These are phyloP conservation scores for Aphidius ervi DNA, from an alignment of 1,140 invertebrate species.

Conservation along the genomic window DNA sequence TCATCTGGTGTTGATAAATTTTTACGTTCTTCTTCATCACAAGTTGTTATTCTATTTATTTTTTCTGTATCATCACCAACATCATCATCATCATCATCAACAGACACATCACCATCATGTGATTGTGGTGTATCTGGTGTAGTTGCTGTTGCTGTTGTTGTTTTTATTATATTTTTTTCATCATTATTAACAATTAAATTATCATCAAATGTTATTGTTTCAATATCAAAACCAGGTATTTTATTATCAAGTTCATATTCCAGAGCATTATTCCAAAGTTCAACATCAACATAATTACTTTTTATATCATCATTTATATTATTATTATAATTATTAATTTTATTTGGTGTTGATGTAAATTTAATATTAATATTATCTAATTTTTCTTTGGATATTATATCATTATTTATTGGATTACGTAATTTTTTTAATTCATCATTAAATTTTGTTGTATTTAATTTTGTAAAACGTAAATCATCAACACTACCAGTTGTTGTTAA, in stretches of 20 bases:
- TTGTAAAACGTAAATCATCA: conserved; percentile 53
- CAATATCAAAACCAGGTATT: conserved; percentile 34
- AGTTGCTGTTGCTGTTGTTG: conserved; percentile 15
- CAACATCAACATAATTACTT: conserved; percentile 34
- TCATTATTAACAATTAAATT: conserved; percentile 1
- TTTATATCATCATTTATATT: conserved; percentile 7
- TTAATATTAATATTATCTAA: background rate
- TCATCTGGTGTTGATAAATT: conserved; percentile 54
- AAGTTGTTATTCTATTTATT: conserved; percentile 26
- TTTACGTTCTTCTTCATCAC: conserved; percentile 51
- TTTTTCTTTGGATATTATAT: conserved; percentile 11
- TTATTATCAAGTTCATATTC: conserved; percentile 40
- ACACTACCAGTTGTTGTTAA: conserved; percentile 52
- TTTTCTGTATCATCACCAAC: conserved; percentile 34
- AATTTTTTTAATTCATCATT: conserved; percentile 56
- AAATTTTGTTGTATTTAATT: conserved; percentile 54
- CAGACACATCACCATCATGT: conserved; percentile 29
- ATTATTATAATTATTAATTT: no score
- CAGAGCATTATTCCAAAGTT: conserved; percentile 41
- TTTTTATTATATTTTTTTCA: conserved; percentile 20
- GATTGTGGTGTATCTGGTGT: conserved; percentile 35
- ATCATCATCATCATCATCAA: conserved; percentile 34
- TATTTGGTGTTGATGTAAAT: conserved; percentile 22
- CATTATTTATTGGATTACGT: conserved; percentile 38
- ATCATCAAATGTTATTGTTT: conserved; percentile 32